Evolutionary conservation across 2,888 invertebrate genomes (phyloP).

Genomic region (Scaptomyza parva): DNA sequence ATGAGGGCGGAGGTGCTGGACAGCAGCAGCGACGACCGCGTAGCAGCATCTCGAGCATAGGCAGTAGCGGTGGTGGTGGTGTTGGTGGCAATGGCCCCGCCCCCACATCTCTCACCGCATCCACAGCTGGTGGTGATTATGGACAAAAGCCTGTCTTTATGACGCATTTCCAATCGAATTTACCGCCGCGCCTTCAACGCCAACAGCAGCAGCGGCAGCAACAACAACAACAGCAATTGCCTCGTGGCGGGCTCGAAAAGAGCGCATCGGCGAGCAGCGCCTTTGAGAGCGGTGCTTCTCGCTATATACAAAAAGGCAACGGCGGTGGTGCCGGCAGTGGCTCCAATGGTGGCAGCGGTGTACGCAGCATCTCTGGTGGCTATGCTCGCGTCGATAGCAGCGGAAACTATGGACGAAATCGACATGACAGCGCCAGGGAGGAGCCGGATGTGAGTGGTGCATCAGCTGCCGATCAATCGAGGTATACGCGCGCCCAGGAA

Average conservation of each 20-base stretch:
- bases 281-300: conserved; percentile 66
- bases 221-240: conserved; percentile 80
- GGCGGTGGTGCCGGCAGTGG: conserved; percentile 29
- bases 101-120: conserved; percentile 38
- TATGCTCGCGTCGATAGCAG: conserved; percentile 50
- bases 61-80: conserved; percentile 38
- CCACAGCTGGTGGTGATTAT: conserved; percentile 60
- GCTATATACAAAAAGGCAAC: conserved; percentile 74
- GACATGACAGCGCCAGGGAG: conserved; percentile 64
- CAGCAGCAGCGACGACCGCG: conserved; percentile 58
- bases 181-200: conserved; percentile 94
- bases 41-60: conserved; percentile 65
- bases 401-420: conserved; percentile 56
- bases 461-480: conserved; percentile 35
- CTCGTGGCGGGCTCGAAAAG: conserved; percentile 70
- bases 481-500: conserved; percentile 60
- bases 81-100: conserved; percentile 33
- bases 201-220: conserved; percentile 86
- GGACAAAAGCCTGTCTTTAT: conserved; percentile 86
- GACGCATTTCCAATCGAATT: conserved; percentile 91
- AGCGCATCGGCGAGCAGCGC: conserved; percentile 75
- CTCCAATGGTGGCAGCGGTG: conserved; percentile 39
- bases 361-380: conserved; percentile 60
- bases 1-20: conserved; percentile 47
- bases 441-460: conserved; percentile 47